Evolutionary conservation across 2,888 invertebrate genomes (phyloP), one percentile per base, ranked within the genome.

Genomic region (Abrostola tripartita): DNA sequence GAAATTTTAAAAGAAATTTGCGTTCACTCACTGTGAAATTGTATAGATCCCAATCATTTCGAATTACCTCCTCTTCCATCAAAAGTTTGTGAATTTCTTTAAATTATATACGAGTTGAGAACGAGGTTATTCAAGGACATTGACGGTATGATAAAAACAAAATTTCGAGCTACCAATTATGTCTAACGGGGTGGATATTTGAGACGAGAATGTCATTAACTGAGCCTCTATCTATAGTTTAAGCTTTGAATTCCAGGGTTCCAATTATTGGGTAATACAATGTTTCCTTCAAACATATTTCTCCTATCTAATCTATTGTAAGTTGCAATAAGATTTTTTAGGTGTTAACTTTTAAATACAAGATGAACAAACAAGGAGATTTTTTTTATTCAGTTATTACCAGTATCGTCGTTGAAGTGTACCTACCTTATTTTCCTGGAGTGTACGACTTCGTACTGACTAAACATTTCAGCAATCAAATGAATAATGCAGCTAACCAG

Each of bases 21-120:
- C 73, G 84, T 79, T 80, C 86, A 81, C 68, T 83, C 79, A 81
- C 81, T 85, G 84, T 87, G 84, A 89, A 88, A 84, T 84, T 83
- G 79, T 82, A 81, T 83, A 81, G 81, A 81, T 84, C 71, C 81
- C 83, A 82, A 85, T 85, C 82, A 82, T 73, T 72, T 64, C 62
- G 72, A 82, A 82, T 82, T 76, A 74, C 80, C 62, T 72, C 52
- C 63, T 75, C 55, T 24, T 47, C 58, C 68, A 79, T 79, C 68
- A 70, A 80, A 82, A 79, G 71, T 73, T 82, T 71, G 71, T 63
- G 57, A 74, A 76, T 69, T 80, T 71, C 68, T 78, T 82, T 76
- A 81, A 78, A 71, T 74, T 65, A 72, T 69, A 59, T 65, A 62
- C 36, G 49, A 56, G 37, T 79, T 64, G 54, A 57, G 58, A 73